Evolutionary conservation across 2,888 invertebrate species (phyloP), one percentile per base, ranked within the genome.

Genomic region (Augiades crinisus): DNA sequence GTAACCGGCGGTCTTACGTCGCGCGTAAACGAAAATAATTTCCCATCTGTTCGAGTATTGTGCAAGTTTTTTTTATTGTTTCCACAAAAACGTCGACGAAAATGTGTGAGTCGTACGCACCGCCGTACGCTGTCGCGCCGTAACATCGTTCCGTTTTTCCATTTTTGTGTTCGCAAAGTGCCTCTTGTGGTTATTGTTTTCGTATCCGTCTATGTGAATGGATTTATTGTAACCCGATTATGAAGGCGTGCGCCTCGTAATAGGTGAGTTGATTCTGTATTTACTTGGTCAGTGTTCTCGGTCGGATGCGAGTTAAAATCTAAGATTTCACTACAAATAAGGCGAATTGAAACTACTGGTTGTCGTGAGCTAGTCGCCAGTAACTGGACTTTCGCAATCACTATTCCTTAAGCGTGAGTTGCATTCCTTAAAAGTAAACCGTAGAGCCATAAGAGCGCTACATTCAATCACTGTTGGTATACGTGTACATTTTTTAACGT

Each of bases 381-480:
- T 87, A 87, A 88, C 88, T 77, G 88, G 86, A 88, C 88, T 88
- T 85, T 86, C 77, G 80, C 77, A 87, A 87, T 89, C 79, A 71
- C 75, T 80, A 88, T 87, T 86, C 88, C 74, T 67, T 74, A 70
- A 66, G 81, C 84, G 87, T 87, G 75, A 72, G 71, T 63, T 70
- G 68, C 72, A 65, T 73, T 72, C 87, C 85, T 75, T 85, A 81
- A 77, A 78, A 71, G 85, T 78, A 69, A 73, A 72, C 66, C 69
- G 68, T 68, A 67, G 62, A 67, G 65, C 81, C 81, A 70, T 81
- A 81, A 65, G 61, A 65, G 72, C 60, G 61, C 59, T 56, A 65
- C 70, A 67, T 63, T 64, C 70, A 70, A 70, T 67, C 65, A 67
- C 54, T 57, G 63, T 65, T 62, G 57, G 64, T 62, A 67, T 75